Conservation (phyloP, 2,113 vertebrate genomes). For the Anguilla japonica region DNA sequence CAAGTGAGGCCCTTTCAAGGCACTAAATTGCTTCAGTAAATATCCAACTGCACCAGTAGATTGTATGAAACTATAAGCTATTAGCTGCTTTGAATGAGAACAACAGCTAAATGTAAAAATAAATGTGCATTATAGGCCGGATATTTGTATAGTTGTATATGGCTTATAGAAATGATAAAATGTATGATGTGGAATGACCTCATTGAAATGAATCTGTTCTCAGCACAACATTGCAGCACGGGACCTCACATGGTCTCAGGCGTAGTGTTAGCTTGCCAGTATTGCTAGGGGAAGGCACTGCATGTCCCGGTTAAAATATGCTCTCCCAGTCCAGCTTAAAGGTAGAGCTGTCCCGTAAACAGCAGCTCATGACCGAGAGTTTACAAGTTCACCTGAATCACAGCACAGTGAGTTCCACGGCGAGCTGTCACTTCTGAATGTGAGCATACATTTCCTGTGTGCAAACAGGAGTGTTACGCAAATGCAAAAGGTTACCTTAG, state of each 20-base stretch:
- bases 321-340: background rate
- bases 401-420: background rate
- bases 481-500: too few species aligned
- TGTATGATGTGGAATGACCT: background rate
- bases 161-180: background rate
- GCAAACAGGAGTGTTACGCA: background rate
- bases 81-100: too few species aligned
- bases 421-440: background rate
- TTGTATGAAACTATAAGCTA: too few species aligned
- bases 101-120: too few species aligned
- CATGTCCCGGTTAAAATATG: background rate
- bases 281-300: background rate
- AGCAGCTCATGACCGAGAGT: background rate
- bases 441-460: background rate
- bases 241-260: background rate
- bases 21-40: too few species aligned
- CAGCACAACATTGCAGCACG: background rate
- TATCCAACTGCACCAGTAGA: too few species aligned
- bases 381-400: background rate
- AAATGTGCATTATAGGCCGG: too few species aligned
- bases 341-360: background rate
- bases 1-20: too few species aligned
- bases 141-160: too few species aligned
- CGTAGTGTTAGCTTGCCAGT: background rate
- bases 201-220: background rate